Evolutionary conservation across 2,888 invertebrate genomes (phyloP), one percentile per base, ranked within the genome.

Genomic region (Cephus runcator): DNA sequence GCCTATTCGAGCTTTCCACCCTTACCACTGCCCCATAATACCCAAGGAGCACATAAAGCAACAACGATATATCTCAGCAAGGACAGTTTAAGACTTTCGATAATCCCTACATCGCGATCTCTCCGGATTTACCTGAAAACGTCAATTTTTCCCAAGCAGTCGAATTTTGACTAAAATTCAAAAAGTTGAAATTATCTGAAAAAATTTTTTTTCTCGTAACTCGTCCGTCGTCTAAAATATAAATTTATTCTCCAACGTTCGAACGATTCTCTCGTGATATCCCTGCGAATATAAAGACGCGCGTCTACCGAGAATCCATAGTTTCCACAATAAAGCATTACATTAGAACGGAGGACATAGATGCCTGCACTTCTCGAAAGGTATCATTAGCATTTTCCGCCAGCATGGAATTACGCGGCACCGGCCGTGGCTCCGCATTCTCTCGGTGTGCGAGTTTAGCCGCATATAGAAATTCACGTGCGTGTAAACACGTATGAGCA

Each of bases 351-450:
- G 23, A 56, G 56, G 56, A 56, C 56, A 56, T 56, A 56, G 56
- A 71, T 71, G 71, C 71, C 31, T 71, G 31, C 71, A 71, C 71
- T 71, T 71, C 71, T 71, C 11, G 71, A 34, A 74, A 74, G 31
- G 74, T 74, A 34, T 74, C 74, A 74, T 74, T 74, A 74, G 30
- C 36, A 74, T 74, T 74, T 74, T 35, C 74, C 34, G 74, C 74
- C 34, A 30, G 35, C 36, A 74, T 34, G 74, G 23, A 74, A 74
- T 74, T 74, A 35, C 74, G 74, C 36, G 74, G 36, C 34, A 34
- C 12, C 74, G 36, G 30, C 33, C 34, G 74, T 30, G 74, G 35
- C 74, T 34, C 71, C 71, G 71, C 71, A 34, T 56, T 56, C 56
- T 56, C 56, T 71, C 33, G 12, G 71, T 71, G 31, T 71, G 71